Evolutionary conservation across 2,888 invertebrate species (phyloP).

Genomic region (Gastrophysa polygoni): DNA sequence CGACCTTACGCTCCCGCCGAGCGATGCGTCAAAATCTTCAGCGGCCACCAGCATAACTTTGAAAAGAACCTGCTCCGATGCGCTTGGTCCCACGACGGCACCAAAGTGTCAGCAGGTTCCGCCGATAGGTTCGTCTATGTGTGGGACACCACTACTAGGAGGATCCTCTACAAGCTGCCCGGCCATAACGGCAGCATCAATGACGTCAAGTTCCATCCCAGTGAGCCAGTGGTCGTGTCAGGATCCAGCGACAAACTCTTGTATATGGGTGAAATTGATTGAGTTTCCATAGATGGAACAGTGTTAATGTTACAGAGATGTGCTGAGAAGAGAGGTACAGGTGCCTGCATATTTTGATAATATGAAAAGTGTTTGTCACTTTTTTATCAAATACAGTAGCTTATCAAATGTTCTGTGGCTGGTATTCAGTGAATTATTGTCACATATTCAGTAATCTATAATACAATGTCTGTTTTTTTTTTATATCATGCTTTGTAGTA

Average conservation of each 20-base stretch:
- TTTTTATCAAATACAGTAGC: too few species aligned
- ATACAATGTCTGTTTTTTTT: too few species aligned
- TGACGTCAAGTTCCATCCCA: slow-evolving; percentile 93
- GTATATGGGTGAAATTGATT: slow-evolving; percentile 93
- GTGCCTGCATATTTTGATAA: too few species aligned
- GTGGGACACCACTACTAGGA: slow-evolving; percentile 94
- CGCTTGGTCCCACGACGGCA: slow-evolving; percentile 51
- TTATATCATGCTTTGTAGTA: too few species aligned
- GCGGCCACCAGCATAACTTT: slow-evolving; percentile 93
- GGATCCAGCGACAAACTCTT: slow-evolving; percentile 95
- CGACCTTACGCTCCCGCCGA: slow-evolving; percentile 93
- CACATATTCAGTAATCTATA: too few species aligned
- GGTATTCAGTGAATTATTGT: too few species aligned
- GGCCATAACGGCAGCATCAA: slow-evolving; percentile 98
- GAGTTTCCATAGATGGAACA: too few species aligned
- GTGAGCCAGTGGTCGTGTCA: slow-evolving; percentile 91
- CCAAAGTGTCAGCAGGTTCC: slow-evolving; percentile 76
- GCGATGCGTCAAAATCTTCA: slow-evolving; percentile 84
- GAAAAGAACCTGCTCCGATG: slow-evolving; percentile 94
- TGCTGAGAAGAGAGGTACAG: not conserved
- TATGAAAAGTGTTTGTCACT: too few species aligned
- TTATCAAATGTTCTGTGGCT: too few species aligned
- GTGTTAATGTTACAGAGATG: not conserved
- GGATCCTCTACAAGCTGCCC: slow-evolving; percentile 94
- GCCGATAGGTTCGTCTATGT: slow-evolving; percentile 95